Evolutionary conservation across 2,888 invertebrate genomes (phyloP).

Genomic region (Synanthedon andrenaeformis): DNA sequence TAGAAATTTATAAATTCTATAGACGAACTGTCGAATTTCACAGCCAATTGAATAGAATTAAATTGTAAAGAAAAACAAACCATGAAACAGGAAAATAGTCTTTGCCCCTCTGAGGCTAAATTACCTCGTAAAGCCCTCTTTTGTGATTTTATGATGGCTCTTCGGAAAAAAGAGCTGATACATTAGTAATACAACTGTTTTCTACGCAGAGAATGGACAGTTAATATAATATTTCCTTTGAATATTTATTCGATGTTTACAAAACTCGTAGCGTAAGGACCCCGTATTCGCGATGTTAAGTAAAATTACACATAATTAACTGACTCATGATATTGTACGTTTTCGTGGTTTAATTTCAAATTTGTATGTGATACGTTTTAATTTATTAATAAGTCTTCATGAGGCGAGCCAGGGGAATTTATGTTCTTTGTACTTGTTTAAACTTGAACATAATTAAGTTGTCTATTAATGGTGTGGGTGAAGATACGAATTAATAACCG

Average conservation of each 20-base stretch:
- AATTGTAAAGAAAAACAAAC: constrained; percentile 12
- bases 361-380: neutral
- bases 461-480: too few species aligned
- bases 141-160: constrained; percentile 20
- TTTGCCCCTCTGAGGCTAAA: constrained; percentile 14
- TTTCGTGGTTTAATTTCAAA: too few species aligned
- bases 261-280: neutral
- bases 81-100: constrained; percentile 14
- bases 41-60: neutral
- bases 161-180: constrained; percentile 13
- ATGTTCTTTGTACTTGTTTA: too few species aligned
- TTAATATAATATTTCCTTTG: neutral
- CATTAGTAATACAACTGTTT: constrained; percentile 6
- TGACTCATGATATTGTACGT: too few species aligned
- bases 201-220: neutral
- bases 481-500: too few species aligned
- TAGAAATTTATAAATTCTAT: too few species aligned
- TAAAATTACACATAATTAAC: too few species aligned
- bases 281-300: too few species aligned
- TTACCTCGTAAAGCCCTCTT: constrained; percentile 15
- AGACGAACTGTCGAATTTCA: neutral
- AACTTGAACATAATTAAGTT: too few species aligned
- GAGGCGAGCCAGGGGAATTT: too few species aligned
- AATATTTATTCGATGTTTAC: neutral
- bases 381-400: constrained; percentile 5